Percentiles rank a stretch among this genome's conserved stretches.
phyloP scores from a whole-genome alignment of 2,113 vertebrate genomes.

The Aythya baeri region DNA sequence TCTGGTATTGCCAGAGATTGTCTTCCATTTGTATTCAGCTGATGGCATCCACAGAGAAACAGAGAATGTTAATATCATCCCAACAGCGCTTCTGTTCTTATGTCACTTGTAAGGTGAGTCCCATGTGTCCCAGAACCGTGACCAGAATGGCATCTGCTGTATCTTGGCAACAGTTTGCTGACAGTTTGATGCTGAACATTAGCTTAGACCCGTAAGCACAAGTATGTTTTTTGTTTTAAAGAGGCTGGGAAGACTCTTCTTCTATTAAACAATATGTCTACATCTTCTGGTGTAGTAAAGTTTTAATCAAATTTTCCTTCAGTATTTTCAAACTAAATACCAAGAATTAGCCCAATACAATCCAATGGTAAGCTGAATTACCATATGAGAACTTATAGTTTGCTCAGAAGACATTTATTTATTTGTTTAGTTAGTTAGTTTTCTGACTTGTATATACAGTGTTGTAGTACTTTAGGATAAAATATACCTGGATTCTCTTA shows the following conservation, averaged over 20 bases:
- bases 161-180: not conserved
- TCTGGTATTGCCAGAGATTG: not conserved
- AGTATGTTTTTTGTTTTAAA: not conserved
- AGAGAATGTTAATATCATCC: rapidly evolving
- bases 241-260: not conserved
- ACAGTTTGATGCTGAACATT: not conserved
- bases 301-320: not conserved
- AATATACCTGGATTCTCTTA: not conserved
- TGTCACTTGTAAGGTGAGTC: not conserved
- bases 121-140: rapidly evolving
- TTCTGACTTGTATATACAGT: not conserved
- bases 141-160: not conserved
- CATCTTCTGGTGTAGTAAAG: not conserved
- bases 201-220: not conserved
- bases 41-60: not conserved
- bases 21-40: not conserved
- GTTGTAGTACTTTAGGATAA: not conserved
- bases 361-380: not conserved
- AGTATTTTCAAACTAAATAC: not conserved
- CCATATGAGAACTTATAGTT: not conserved
- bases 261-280: not conserved
- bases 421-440: no score
- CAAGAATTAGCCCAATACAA: not conserved
- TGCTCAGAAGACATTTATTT: not conserved
- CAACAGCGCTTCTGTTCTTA: not conserved